Base-by-base conservation (phyloP, 1,140 invertebrate species). In the Papilio xuthus region DNA sequence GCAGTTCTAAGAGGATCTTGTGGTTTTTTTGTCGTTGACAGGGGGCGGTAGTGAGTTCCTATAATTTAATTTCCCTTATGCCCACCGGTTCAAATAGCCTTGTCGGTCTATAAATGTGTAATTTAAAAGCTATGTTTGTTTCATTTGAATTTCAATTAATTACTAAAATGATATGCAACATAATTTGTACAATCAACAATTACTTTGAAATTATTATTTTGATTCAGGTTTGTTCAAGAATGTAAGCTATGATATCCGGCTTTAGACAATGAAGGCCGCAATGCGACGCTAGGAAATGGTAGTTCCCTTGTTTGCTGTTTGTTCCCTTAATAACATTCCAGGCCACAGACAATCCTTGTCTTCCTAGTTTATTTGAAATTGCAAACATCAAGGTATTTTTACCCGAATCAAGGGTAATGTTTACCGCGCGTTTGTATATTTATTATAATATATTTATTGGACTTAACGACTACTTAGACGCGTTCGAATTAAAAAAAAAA, bases 261-360 rank as follows among this genome's bases (percentile, higher is more conserved):
- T n/a, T 60, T 26, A 60, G 20, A 60, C 53, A 60, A 60, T 60
- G 53, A 60, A 8, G 53, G n/a, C 53, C 53, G 53, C 53, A 60
- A 60, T 60, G 53, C 53, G 53, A 60, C 53, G 53, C 53, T 12
- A 60, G 20, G 2, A 23, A 60, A 60, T 23, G 20, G 20, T 60
- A 8, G n/a, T 23, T n/a, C 20, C 53, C 53, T 6, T 60, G 53
- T 60, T 60, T 60, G 20, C 53, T 60, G 53, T 60, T 60, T 60
- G 20, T n/a, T 60, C 20, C 53, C 53, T 23, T 60, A 60, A 60
- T 60, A 60, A 60, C 50, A 53, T 53, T 53, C 20, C 1, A 8
- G 20, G 12, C 53, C 67, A 69, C 67, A 28, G 18, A 69, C 67
- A 69, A 69, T 37, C 18, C 37, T 71, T 71, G 37, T 71, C 9